Base-by-base conservation (phyloP, 30 jellyfish, hydroid and myxozoan genomes). In the Aurelia sp. region DNA sequence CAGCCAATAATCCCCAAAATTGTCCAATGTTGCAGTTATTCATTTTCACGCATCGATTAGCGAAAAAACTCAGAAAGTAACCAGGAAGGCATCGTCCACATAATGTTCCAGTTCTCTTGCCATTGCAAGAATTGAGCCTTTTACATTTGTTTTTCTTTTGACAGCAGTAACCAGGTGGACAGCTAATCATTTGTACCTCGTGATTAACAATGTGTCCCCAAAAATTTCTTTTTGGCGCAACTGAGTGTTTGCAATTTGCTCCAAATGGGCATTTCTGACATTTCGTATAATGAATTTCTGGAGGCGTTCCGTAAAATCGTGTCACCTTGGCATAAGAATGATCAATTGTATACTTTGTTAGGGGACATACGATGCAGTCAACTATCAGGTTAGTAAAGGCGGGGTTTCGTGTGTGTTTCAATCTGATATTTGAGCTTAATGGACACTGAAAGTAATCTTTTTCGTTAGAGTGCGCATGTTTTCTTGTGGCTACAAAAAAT, bases 131-230 rank as follows among this genome's bases (percentile, higher is more conserved):
- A 23, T 55, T 31, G 55, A 74, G 86, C 21, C 41, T 47, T 16
- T 15, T n/a, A 35, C 86, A 74, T 55, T 58, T 13, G 69, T 55
- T 31, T 10, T 44, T 13, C 7, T 11, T 58, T 53, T 74, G 86
- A 22, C 86, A 74, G 35, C 86, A 74, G 60, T 74, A 74, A 33
- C 62, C 74, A 52, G 86, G 74, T 22, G 86, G 86, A 31, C 86
- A 74, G 12, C 21, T 62, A 31, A 22, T 11, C 75, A 74, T 52
- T 44, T 35, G 27, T 8, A 62, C 74, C 33, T 55, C 16, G 13
- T 2, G 16, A 18, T 58, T 55, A 35, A 50, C 48, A 17, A 74
- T 62, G 8, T 57, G 50, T 20, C 86, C 86, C 86, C 86, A 74
- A 41, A 74, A 74, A 11, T 74, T 74, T 18, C 71, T 62, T 33